These are phyloP conservation scores for Cyanistes caeruleus DNA, from an alignment of 2,113 vertebrate species.

Conservation along the genomic window DNA sequence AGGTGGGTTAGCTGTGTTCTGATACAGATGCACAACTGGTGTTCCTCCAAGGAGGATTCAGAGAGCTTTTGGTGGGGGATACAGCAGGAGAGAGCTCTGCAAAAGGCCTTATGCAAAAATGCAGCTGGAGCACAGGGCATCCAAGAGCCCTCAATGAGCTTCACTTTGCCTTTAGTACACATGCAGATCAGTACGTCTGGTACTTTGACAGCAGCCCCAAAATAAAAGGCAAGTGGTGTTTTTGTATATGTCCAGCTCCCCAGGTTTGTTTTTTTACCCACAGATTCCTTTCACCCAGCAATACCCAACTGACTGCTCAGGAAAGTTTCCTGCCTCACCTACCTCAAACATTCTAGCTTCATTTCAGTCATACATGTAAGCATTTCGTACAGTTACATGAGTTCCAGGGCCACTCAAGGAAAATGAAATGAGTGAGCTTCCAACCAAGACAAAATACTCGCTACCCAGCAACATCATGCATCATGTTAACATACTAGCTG, in stretches of 20 bases:
- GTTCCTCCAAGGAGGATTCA: neutral
- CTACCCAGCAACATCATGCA: neutral
- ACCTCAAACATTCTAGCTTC: neutral
- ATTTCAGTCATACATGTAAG: neutral
- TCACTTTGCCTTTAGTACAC: neutral
- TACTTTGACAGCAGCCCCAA: neutral
- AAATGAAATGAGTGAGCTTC: neutral
- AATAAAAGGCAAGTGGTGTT: neutral
- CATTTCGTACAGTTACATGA: constrained; percentile 31
- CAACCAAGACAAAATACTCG: neutral
- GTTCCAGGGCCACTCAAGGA: neutral
- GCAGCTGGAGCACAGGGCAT: neutral
- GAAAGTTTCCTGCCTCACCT: neutral
- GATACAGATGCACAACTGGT: neutral
- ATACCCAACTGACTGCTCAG: neutral
- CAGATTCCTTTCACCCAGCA: neutral
- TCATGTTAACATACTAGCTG: neutral
- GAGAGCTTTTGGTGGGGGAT: neutral
- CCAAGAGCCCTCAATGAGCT: neutral
- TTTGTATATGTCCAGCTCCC: neutral
- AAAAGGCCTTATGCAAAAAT: neutral
- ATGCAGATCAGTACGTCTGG: neutral
- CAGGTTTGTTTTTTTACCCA: neutral
- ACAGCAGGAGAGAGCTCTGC: neutral
- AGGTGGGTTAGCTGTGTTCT: rapidly evolving